Evolutionary conservation across 37 sponge, comb jelly and placozoan genomes (phyloP), one percentile per base, ranked within the genome.

Genomic region (Tethya wilhelma): DNA sequence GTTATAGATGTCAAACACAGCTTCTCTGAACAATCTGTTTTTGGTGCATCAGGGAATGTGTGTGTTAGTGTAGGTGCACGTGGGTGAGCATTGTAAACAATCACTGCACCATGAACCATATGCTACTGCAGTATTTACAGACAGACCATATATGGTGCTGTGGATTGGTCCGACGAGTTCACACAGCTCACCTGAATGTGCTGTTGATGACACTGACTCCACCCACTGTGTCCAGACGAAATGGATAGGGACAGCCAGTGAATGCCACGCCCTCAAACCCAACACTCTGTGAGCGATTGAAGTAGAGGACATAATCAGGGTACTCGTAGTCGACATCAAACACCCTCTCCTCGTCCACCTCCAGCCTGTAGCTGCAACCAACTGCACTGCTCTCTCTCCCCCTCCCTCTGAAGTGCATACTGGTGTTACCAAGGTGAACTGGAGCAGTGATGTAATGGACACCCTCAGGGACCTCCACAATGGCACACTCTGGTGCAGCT

Each of bases 1-100:
- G 79, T 91, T 91, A 69, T 62, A 91, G 22, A 91, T 82, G 59
- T 91, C 87, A 22, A 91, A 73, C 1, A 59, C 87, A 42, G 87
- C 92, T 20, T 91, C 83, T 37, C 71, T 44, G 46, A 86, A 83
- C 38, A 73, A 31, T 40, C 90, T 90, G 74, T n/a, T 7, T 60
- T 7, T 26, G 22, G 22, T 12, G 28, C 22, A n/a, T 25, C 63
- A n/a, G 22, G 7, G 26, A n/a, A 60, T 60, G 26, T 12, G 63
- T 60, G 28, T 26, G n/a, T n/a, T n/a, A n/a, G n/a, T n/a, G n/a
- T n/a, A n/a, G n/a, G n/a, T n/a, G n/a, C n/a, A n/a, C n/a, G n/a
- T n/a, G n/a, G n/a, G n/a, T n/a, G n/a, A n/a, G n/a, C n/a, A n/a
- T n/a, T n/a, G n/a, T n/a, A n/a, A n/a, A n/a, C n/a, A n/a, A n/a